Evolutionary conservation across 2,797 vertebrate species (phyloP), one percentile per base, ranked within the genome.

Genomic region (Mus caroli): DNA sequence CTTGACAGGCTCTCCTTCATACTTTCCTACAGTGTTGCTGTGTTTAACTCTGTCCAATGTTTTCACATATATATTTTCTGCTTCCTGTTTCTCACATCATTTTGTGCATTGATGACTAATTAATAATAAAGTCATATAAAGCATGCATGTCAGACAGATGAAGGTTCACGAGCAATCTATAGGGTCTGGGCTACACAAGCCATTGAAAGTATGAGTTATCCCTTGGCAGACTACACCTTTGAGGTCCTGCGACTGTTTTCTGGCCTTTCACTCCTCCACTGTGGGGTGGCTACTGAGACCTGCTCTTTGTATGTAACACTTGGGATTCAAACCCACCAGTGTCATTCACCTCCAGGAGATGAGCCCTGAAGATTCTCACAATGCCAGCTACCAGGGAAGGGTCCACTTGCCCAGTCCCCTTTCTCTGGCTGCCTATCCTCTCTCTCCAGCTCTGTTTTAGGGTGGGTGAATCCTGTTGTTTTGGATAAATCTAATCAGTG

Each of bases 171-270:
- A 88, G 5, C 26, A 28, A 13, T 34, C 43, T 1, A 0, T 31
- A n/a, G 54, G 22, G 56, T 22, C 20, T 14, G 20, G 19, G 20
- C 19, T 1, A 0, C 14, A 1, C 69, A 7, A 0, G 0, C 2
- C 40, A 52, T 22, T 6, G 0, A 37, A 46, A 13, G 43, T 56
- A 46, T 43, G 52, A 40, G 37, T 31, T 31, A 40, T 2, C 0
- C 10, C 0, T 3, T 1, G 31, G 14, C 0, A 6, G 37, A 14
- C 40, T 24, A 56, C 3, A 46, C 52, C 78, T 43, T 17, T 3
- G 56, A 40, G 19, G 11, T 24, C 9, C 0, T 12, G 40, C 0
- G 37, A 0, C 11, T 0, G 5, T 56, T 14, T 28, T 28, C 19
- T 17, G n/a, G 1, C 22, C n/a, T 69, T 19, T 52, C 52, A 14